Percentiles rank a stretch among this genome's conserved stretches.
These are phyloP conservation scores for Callorhinus ursinus DNA, from an alignment of 2,113 vertebrate species.

Conservation along the genomic window DNA sequence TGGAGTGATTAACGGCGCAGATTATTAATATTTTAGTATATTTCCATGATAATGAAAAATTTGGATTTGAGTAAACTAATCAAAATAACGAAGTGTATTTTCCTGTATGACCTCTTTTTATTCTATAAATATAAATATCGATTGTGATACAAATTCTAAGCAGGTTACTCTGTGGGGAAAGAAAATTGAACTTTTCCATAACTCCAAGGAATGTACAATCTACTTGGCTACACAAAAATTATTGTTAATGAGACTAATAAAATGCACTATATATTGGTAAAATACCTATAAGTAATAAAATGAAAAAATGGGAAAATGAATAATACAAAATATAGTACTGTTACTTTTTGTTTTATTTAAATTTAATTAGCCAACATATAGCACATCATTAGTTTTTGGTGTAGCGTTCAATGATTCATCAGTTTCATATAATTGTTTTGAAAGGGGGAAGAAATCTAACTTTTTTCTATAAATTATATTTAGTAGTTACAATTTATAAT, in stretches of 20 bases:
- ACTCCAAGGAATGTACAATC: neutral
- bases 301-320: neutral
- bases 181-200: neutral
- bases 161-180: neutral
- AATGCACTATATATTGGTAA: neutral
- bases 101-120: neutral
- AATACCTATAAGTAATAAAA: neutral
- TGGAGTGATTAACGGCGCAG: constrained; percentile 51
- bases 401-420: neutral
- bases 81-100: neutral
- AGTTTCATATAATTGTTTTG: neutral
- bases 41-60: neutral
- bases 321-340: neutral
- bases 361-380: neutral
- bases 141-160: neutral
- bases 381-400: neutral
- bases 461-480: neutral
- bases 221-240: neutral
- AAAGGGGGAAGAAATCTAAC: neutral
- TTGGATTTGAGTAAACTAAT: neutral
- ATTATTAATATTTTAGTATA: constrained; percentile 10
- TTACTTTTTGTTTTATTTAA: neutral
- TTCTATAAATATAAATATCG: neutral
- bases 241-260: neutral
- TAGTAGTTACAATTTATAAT: neutral